Evolutionary conservation across 1,140 invertebrate species (phyloP), one percentile per base, ranked within the genome.

Genomic region (Drosophila varians): DNA sequence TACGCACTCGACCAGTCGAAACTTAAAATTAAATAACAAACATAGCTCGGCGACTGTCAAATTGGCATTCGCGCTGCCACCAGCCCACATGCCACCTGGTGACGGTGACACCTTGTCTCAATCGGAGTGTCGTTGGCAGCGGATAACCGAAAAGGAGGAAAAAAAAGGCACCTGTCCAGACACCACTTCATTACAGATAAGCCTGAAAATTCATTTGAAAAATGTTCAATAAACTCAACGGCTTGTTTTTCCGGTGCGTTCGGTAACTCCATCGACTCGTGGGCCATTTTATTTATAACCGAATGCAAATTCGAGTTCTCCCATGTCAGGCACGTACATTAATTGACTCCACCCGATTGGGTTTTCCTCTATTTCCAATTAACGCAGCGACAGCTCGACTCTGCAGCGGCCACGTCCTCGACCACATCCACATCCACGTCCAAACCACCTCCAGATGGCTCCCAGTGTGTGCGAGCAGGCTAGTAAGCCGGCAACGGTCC

Each of bases 241-340:
- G 48, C 80, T 86, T 80, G 82, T 84, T 84, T 84, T 84, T 84
- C 80, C 80, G 80, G 80, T 84, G 80, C 75, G 79, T 84, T 68
- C 62, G 74, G 66, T 51, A 71, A 60, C 45, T 42, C 18, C 46
- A 43, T 14, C 46, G 14, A n/a, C 23, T 28, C 4, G 9, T 36
- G n/a, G n/a, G 5, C 11, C 47, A 19, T 55, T n/a, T 26, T 54
- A 61, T 68, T 61, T 57, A 56, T 61, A 43, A 55, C 57, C 57
- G 57, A 18, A 64, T 62, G 54, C 66, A 77, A 72, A 76, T 73
- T 73, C 82, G 47, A 79, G 80, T 84, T 84, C 66, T 84, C 66
- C 62, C 61, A 72, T 61, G 74, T 62, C 61, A 77, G 38, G 51
- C 57, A 57, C 54, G 46, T 86, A 77, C 57, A 82, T 76, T 71